Percentiles rank a stretch among this genome's conserved stretches.
phyloP scores from a whole-genome alignment of 2,888 invertebrate genomes.

The Blastobasis lacticolella region DNA sequence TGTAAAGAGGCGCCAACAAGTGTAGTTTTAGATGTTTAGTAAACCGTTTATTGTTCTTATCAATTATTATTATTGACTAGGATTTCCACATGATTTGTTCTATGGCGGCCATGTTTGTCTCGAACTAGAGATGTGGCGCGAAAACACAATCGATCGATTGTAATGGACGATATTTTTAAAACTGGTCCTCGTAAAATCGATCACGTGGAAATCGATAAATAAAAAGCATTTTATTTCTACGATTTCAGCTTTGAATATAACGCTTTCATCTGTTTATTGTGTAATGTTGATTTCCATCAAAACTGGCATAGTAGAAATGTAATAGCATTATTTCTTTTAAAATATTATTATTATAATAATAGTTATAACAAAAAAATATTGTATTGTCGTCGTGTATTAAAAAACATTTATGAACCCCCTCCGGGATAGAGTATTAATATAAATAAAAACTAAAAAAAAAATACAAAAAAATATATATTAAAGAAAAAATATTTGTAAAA shows the following conservation, averaged over 20 bases:
- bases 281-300: conserved; percentile 24
- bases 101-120: conserved; percentile 1
- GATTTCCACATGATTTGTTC: conserved; percentile 3
- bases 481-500: conserved; percentile 34
- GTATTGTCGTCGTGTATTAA: conserved; percentile 60
- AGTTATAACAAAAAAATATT: conserved; percentile 25
- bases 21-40: conserved; percentile 32
- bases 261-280: conserved; percentile 10
- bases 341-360: conserved; percentile 41
- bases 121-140: not conserved
- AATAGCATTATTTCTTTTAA: conserved; percentile 21
- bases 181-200: conserved; percentile 1
- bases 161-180: not conserved
- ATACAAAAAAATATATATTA: conserved; percentile 20
- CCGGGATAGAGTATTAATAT: conserved; percentile 57
- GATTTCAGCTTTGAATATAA: conserved; percentile 46
- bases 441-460: conserved; percentile 29
- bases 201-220: not conserved
- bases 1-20: conserved; percentile 25
- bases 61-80: not conserved
- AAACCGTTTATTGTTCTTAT: conserved; percentile 12
- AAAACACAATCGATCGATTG: too few species aligned
- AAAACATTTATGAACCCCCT: conserved; percentile 41
- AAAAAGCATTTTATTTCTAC: conserved; percentile 35
- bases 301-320: conserved; percentile 44